A percentile compares a stretch with the other conserved stretches of the same genome.
phyloP scores from a whole-genome alignment of 2,888 invertebrate genomes.

The Stenotaenia linearis region DNA sequence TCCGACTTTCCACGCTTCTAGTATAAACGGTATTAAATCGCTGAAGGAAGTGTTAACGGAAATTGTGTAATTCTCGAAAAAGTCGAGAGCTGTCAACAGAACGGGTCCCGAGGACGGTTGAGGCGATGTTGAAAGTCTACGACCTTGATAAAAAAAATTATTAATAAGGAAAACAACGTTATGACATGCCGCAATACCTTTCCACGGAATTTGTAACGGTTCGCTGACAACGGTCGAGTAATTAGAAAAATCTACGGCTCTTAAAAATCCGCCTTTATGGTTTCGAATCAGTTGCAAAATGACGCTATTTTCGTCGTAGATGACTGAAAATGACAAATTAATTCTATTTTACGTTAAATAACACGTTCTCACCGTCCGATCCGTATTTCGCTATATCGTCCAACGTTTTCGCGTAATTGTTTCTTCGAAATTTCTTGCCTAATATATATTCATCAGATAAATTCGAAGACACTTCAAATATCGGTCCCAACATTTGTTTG shows the following conservation, averaged over 20 bases:
- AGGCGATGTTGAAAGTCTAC: neutral
- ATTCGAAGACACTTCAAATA: neutral
- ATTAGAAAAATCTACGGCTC: neutral
- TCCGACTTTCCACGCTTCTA: neutral
- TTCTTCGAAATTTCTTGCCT: neutral
- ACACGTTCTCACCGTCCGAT: neutral
- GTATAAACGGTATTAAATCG: neutral
- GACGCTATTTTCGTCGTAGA: neutral
- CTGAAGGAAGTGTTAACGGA: neutral
- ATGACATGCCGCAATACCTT: neutral
- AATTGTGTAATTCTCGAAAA: neutral
- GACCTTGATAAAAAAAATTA: neutral
- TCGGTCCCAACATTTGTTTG: neutral
- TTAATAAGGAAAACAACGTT: neutral
- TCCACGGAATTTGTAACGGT: neutral
- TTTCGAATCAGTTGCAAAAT: neutral
- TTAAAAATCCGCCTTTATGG: neutral
- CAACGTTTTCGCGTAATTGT: neutral
- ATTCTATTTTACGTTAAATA: neutral
- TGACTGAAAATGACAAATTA: conserved; percentile 12
- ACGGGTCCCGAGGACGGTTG: neutral
- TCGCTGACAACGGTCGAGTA: neutral
- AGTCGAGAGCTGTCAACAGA: neutral
- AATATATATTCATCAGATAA: neutral
- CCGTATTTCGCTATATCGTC: neutral